These are phyloP conservation scores for Coluber constrictor DNA, from an alignment of 2,797 vertebrate species.

Conservation along the genomic window DNA sequence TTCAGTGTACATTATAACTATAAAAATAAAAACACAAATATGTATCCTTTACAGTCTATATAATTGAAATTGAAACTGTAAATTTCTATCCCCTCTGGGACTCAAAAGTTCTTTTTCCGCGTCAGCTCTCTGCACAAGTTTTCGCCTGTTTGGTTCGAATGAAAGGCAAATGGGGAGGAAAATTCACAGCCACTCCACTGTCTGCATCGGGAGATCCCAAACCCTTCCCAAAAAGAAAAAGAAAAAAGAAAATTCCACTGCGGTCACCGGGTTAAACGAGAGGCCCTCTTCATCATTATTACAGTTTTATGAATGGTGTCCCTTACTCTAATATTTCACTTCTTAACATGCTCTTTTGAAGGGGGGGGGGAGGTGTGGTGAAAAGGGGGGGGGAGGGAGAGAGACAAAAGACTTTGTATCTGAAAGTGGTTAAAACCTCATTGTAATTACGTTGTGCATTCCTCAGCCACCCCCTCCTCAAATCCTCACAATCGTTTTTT, in stretches of 20 bases:
- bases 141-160: constrained; percentile 31
- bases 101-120: constrained; percentile 42
- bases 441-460: constrained; percentile 24
- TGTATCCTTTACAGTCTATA: too few species aligned
- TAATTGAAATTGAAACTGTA: too few species aligned
- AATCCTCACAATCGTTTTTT: constrained; percentile 4
- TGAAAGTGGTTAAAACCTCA: constrained; percentile 25
- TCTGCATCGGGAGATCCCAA: constrained; percentile 46
- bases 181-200: constrained; percentile 24
- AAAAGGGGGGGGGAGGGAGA: background rate
- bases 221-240: constrained; percentile 8
- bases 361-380: background rate
- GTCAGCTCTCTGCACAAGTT: constrained; percentile 20
- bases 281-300: constrained; percentile 56
- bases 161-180: constrained; percentile 40
- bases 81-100: background rate
- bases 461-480: too few species aligned
- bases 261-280: constrained; percentile 58
- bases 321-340: constrained; percentile 59
- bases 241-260: constrained; percentile 47
- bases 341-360: constrained; percentile 47
- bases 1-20: too few species aligned
- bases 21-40: too few species aligned
- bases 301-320: constrained; percentile 59
- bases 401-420: constrained; percentile 54